Percentiles rank a stretch among this genome's conserved stretches.
phyloP scores from a whole-genome alignment of 2,113 vertebrate species.

The Apteryx owenii region DNA sequence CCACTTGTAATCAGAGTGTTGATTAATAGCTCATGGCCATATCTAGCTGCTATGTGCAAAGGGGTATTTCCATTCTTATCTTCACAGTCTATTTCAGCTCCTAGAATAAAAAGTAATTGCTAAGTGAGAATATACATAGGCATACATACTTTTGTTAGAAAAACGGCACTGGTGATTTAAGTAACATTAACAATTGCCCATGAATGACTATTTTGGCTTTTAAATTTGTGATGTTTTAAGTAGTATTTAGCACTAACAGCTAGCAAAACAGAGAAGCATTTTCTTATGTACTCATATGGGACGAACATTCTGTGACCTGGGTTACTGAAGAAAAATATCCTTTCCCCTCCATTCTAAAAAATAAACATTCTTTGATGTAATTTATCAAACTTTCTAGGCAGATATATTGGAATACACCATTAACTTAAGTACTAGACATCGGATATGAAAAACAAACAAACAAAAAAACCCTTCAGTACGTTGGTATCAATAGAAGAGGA shows the following conservation, averaged over 20 bases:
- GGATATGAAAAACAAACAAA: background rate
- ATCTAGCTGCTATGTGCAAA: slow-evolving; percentile 96
- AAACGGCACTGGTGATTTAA: background rate
- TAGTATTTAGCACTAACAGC: background rate
- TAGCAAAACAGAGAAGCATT: background rate
- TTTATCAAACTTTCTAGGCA: background rate
- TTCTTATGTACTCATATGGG: background rate
- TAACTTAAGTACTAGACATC: background rate
- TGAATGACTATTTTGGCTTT: background rate
- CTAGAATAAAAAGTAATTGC: slow-evolving; percentile 67
- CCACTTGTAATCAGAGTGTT: slow-evolving; percentile 96
- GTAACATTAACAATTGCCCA: background rate
- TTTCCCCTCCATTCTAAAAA: background rate
- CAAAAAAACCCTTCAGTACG: background rate
- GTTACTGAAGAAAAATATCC: background rate
- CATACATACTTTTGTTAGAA: background rate
- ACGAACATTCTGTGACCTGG: background rate
- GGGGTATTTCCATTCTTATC: slow-evolving; percentile 98
- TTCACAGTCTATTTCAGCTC: slow-evolving; percentile 97
- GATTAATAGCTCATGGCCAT: slow-evolving; percentile 97
- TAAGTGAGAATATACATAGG: background rate
- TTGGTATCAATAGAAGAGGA: background rate
- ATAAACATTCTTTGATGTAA: background rate
- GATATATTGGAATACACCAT: background rate
- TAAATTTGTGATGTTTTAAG: background rate